A percentile compares a stretch with the other conserved stretches of the same genome.
Conservation (phyloP, 2,113 vertebrate genomes). For the Anas platyrhynchos region DNA sequence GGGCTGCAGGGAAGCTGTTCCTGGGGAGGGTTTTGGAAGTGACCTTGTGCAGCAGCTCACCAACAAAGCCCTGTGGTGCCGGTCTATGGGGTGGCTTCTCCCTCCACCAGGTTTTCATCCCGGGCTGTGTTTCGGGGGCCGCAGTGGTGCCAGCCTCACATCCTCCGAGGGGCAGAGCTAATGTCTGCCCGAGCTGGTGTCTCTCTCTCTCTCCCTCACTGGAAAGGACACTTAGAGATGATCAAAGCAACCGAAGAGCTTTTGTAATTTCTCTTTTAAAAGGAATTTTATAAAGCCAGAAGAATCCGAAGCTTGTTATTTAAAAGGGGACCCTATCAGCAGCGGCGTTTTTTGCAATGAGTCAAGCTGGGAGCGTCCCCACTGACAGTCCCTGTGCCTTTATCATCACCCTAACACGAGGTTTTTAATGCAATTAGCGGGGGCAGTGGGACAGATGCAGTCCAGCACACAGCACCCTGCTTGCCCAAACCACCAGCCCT, state of each 20-base stretch:
- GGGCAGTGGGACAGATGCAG: neutral
- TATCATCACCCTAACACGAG: neutral
- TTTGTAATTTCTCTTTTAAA: constrained; percentile 24
- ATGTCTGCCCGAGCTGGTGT: neutral
- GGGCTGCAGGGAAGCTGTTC: neutral
- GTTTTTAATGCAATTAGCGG: neutral
- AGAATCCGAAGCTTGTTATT: neutral
- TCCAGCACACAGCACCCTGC: neutral
- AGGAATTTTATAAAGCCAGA: neutral
- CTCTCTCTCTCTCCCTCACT: neutral
- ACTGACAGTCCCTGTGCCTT: neutral
- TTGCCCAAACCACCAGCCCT: neutral
- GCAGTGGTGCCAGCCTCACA: fast-evolving
- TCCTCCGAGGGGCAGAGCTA: fast-evolving
- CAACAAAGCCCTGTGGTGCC: neutral
- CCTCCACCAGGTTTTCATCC: neutral
- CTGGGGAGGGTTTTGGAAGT: neutral
- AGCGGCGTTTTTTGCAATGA: neutral
- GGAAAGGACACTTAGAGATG: neutral
- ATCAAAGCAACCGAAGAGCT: neutral
- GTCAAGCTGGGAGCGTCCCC: neutral
- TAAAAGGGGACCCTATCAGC: neutral
- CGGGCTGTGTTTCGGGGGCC: neutral
- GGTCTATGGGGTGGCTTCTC: fast-evolving
- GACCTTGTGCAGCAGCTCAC: neutral